Evolutionary conservation across 2,888 invertebrate species (phyloP), one percentile per base, ranked within the genome.

Genomic region (Reticulitermes lucifugus): DNA sequence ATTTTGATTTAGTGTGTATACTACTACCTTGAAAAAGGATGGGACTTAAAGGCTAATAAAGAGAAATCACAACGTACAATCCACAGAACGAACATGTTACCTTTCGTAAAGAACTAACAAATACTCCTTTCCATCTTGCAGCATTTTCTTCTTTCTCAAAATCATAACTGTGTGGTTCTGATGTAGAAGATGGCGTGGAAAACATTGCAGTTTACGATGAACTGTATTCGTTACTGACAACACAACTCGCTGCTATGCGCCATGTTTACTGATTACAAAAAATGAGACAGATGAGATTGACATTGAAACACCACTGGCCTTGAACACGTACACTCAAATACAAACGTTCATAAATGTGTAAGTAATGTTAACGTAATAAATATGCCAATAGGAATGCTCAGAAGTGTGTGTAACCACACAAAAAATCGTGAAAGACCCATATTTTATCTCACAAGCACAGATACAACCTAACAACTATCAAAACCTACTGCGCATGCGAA

Each of bases 41-140:
- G n/a, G 25, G 65, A 14, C 60, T 22, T n/a, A 60, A 12, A n/a
- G n/a, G 6, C 65, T 25, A 65, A 65, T 65, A 7, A 65, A n/a
- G 21, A 75, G 75, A 43, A 41, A 77, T 46, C 12, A 77, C 46
- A 21, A 77, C 4, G 41, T 73, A 35, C 73, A 73, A 21, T 41
- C 70, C 70, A 71, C 21, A 75, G 25, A 70, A 41, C 60, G 65
- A 59, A 18, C 55, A 60, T 55, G 55, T 81, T 92, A 98, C 98
- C 95, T 96, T 97, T 91, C 95, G 95, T 89, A 98, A 93, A 83
- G 98, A 95, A 90, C 94, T 95, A 90, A 96, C 95, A 91, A 98
- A 96, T 88, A 98, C 93, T 88, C 98, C 97, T 90, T 95, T 96
- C 98, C 98, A 98, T 94, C 98, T 98, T 88, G 94, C 94, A 89